Evolutionary conservation across 1,140 invertebrate genomes (phyloP), one percentile per base, ranked within the genome.

Genomic region (Maconellicoccus hirsutus): DNA sequence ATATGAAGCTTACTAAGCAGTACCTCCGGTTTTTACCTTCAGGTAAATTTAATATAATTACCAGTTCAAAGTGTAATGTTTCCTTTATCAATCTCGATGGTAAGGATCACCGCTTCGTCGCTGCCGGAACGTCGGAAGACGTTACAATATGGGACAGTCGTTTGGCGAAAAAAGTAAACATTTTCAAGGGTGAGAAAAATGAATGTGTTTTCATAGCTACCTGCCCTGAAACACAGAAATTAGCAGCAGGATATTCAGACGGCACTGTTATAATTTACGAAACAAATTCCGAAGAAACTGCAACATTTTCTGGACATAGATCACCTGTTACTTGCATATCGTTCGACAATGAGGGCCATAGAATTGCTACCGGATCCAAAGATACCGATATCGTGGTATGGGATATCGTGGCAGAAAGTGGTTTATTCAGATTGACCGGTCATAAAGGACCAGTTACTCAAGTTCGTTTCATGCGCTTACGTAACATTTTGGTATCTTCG

Each of bases 1-100:
- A 33, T 75, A 98, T 98, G 96, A 94, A 93, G 73, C 80, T 98
- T 74, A 98, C 96, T 22, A 97, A 96, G 78, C 92, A 99, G 82
- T 98, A 98, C 85, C 83, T 98, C 71, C 86, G 93, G 66, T 98
- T 94, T 80, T 84, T 84, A 12, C 86, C 89, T 14, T 86, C 87
- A 69, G 86, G 89, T 38, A 88, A 87, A 76, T 93, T 93, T 80
- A 96, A 95, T 78, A 84, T 97, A 61, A 89, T 98, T 73, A 86
- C 86, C 3, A 93, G 89, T 80, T 79, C 84, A 21, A 86, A 87
- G 71, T 89, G 89, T 74, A 94, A 94, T 80, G 80, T 88, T 33
- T 80, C 85, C 63, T 93, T 93, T 84, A 86, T 87, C n/a, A 85
- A 83, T 16, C 81, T 89, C 71, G 84, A 92, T 77, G 86, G 85